Evolutionary conservation across 2,888 invertebrate species (phyloP), one percentile per base, ranked within the genome.

Genomic region (Drosophila stalkeri): DNA sequence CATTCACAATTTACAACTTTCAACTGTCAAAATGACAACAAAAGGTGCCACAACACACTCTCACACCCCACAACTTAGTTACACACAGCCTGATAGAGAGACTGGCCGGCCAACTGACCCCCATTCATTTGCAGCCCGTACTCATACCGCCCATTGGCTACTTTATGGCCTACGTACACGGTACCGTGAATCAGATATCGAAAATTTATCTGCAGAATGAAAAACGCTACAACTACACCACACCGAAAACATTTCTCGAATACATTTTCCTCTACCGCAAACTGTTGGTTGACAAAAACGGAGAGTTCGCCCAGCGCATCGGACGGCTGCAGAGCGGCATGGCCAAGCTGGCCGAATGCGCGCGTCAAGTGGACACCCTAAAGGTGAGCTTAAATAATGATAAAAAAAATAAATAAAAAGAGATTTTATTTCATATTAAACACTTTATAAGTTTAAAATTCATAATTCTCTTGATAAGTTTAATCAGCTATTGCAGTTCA

Each of bases 161-260:
- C 69, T 98, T 98, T 93, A 98, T 99, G 98, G 97, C 98, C 0
- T 96, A 96, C 92, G 98, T 97, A 1, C 99, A 99, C 92, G 95
- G 95, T 66, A 96, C 97, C 60, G 99, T 99, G 33, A 98, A 98
- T 92, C 95, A 96, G 74, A 96, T 97, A 94, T 98, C 98, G 0
- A 94, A 95, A 55, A 93, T 95, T 62, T 99, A 98, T 93, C 94
- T 97, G 77, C 94, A 95, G 86, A 98, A 98, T 92, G 99, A 99
- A 91, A 95, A 96, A 69, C 95, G 98, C 27, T 98, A 97, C 94
- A 99, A 99, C 93, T 99, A 99, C 93, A 99, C 99, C 9, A 99
- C 99, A 3, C 99, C 99, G 0, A 99, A 99, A 94, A 97, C 98
- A n/a, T 99, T 99, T 94, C 94, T 99, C 63, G 99, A 99, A 92